phyloP scores from a whole-genome alignment of 2,888 invertebrate species.

The Morpho achilles region DNA sequence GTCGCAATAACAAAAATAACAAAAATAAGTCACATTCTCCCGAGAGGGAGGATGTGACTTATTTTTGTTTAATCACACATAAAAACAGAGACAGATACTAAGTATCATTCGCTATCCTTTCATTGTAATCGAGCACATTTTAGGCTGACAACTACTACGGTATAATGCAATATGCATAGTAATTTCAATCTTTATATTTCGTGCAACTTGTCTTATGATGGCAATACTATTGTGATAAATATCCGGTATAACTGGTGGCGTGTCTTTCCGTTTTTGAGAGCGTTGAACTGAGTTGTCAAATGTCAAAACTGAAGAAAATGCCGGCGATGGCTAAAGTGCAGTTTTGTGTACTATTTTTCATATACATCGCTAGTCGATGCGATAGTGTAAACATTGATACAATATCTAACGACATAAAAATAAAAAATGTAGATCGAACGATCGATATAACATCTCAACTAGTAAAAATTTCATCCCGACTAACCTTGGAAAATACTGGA shows the following conservation, averaged over 20 bases:
- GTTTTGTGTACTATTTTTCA: slow-evolving; percentile 53
- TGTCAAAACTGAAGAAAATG: slow-evolving; percentile 37
- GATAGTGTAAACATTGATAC: slow-evolving; percentile 56
- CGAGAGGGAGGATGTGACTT: too few relatives aligned
- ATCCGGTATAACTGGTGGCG: slow-evolving; percentile 45
- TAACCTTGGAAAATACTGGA: slow-evolving; percentile 91
- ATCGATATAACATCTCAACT: slow-evolving; percentile 94
- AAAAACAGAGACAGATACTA: too few relatives aligned
- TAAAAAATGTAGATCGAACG: slow-evolving; percentile 90
- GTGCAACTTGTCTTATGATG: background rate
- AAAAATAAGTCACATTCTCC: too few relatives aligned
- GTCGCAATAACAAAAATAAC: too few relatives aligned
- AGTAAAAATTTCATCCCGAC: slow-evolving; percentile 88
- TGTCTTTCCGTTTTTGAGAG: slow-evolving; percentile 61
- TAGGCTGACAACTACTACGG: too few relatives aligned
- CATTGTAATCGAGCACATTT: too few relatives aligned
- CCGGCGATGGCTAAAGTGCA: slow-evolving; percentile 65
- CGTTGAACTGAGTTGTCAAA: slow-evolving; percentile 50
- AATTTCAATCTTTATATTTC: too few relatives aligned
- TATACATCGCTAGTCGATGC: slow-evolving; percentile 48
- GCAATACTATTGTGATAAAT: background rate
- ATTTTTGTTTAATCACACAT: too few relatives aligned
- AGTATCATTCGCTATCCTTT: too few relatives aligned
- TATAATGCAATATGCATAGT: too few relatives aligned
- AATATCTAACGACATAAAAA: slow-evolving; percentile 79